Conservation (phyloP, 2,888 invertebrate species). For the Exocentrus adspersus region DNA sequence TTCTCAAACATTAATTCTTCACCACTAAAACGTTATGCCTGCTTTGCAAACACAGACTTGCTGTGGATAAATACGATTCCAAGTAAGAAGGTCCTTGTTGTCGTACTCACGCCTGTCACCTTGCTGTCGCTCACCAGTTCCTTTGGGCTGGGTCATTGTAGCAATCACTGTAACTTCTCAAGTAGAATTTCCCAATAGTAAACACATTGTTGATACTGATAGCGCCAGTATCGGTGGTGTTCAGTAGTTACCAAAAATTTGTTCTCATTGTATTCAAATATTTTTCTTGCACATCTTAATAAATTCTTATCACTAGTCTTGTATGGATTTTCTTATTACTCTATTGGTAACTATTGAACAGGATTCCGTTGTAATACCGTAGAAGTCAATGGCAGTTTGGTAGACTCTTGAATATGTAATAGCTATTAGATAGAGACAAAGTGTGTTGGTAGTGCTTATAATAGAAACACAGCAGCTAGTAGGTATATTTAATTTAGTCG, state of each 20-base stretch:
- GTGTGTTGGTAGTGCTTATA: conserved; percentile 20
- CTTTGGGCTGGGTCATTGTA: conserved; percentile 62
- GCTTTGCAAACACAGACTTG: no score
- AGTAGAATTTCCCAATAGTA: conserved; percentile 14
- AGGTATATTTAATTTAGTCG: neutral
- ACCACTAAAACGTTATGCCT: neutral
- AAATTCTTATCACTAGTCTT: no score
- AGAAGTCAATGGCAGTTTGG: conserved; percentile 18
- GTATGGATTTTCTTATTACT: no score
- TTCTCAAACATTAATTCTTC: neutral
- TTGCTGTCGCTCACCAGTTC: conserved; percentile 59
- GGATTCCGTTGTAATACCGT: neutral
- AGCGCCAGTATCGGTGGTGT: neutral
- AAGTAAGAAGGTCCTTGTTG: neutral
- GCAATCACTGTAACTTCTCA: conserved; percentile 31
- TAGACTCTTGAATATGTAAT: conserved; percentile 5
- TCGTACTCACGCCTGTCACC: conserved; percentile 39
- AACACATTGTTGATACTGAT: conserved; percentile 4
- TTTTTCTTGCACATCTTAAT: no score
- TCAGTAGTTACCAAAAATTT: conserved; percentile 27
- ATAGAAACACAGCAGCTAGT: conserved; percentile 28
- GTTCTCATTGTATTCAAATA: no score
- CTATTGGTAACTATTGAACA: conserved; percentile 23
- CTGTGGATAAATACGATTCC: no score
- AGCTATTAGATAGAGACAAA: conserved; percentile 11